Percentiles rank a stretch among this genome's conserved stretches.
phyloP scores from a whole-genome alignment of 2,113 vertebrate species.

The Malaclemys terrapin region DNA sequence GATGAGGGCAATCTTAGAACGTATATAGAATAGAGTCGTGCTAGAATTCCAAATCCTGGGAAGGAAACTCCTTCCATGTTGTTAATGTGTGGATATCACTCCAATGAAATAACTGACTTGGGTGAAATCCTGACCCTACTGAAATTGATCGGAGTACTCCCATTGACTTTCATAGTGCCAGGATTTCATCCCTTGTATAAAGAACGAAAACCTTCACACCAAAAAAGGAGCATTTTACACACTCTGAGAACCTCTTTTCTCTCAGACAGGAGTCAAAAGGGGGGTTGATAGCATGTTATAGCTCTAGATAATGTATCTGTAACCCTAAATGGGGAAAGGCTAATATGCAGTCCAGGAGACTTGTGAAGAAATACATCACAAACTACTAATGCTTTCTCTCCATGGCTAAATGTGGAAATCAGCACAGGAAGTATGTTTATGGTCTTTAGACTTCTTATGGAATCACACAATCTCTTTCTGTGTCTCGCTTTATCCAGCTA shows the following conservation, averaged over 20 bases:
- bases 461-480: background rate
- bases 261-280: background rate
- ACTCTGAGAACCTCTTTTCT: background rate
- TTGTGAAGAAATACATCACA: background rate
- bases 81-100: background rate
- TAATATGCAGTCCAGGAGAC: background rate
- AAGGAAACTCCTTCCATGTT: background rate
- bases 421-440: background rate
- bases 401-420: background rate
- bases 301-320: background rate
- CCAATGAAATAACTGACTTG: background rate
- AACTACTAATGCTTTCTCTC: background rate
- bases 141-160: background rate
- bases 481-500: background rate
- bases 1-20: background rate
- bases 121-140: background rate
- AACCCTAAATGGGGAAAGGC: background rate
- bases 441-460: background rate
- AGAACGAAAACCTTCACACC: background rate
- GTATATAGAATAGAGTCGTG: background rate
- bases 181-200: background rate
- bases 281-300: background rate
- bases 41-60: background rate
- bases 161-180: background rate
- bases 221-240: background rate